Base-by-base conservation (phyloP, 2,888 invertebrate species). In the Heliconius cydno region DNA sequence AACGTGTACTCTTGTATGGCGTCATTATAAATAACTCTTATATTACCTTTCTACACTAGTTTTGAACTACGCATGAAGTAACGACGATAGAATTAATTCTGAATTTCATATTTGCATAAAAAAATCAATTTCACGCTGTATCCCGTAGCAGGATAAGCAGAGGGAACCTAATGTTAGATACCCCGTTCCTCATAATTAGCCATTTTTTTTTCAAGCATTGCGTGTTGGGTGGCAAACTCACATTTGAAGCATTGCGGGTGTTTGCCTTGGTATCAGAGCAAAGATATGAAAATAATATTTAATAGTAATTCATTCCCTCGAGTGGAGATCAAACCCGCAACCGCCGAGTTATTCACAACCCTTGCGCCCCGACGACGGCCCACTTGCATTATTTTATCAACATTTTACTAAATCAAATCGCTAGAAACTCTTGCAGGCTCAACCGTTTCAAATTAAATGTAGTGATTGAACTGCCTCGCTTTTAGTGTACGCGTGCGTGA, bases 391-490 rank as follows among this genome's bases (percentile, higher is more conserved):
- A 79, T 80, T 80, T 75, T 76, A 71, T 77, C 77, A 68, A 79
- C 79, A 77, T 77, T 80, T 77, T 76, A 76, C 71, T 60, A 77
- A 74, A 76, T 79, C 34, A 80, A 80, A 81, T 81, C 73, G 78
- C 80, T 81, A 77, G 76, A 79, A 81, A 79, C 77, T 81, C 78
- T 81, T 79, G 70, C 79, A 79, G 81, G 78, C 79, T 80, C 82
- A 81, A 81, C 81, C 82, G 72, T 63, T 76, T 82, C 81, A 81
- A 81, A 82, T 81, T 82, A 79, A 81, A 81, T 81, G 83, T 82
- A 76, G 79, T 82, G 81, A 83, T 84, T 83, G 82, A 83, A 80
- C 82, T 81, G 73, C 81, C 83, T 77, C 82, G 79, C 81, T 83
- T 80, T 82, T 80, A 81, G 80, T 70, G 78, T 74, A 80, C 70